A percentile compares a stretch with the other conserved stretches of the same genome.
Evolutionary conservation across 2,888 invertebrate genomes (phyloP).

Genomic region (Acanthacorydalis orientalis): DNA sequence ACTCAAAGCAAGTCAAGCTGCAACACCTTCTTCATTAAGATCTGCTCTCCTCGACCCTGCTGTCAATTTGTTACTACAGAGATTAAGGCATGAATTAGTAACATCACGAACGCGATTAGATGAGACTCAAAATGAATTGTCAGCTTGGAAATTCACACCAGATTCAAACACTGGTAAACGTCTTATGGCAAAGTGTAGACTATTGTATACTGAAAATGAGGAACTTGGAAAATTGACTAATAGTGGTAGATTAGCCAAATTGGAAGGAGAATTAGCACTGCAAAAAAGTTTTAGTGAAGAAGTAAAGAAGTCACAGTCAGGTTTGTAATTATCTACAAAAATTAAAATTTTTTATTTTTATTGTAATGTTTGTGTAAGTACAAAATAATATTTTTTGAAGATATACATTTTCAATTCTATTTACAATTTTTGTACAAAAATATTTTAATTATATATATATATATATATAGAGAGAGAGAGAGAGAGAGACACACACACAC

Average conservation of each 20-base stretch:
- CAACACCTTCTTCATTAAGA: slow-evolving; percentile 50
- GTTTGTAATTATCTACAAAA: slow-evolving; percentile 36
- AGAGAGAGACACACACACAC: no score
- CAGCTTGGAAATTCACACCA: slow-evolving; percentile 99
- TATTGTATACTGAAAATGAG: slow-evolving; percentile 92
- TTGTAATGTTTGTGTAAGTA: not conserved
- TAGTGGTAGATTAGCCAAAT: slow-evolving; percentile 82
- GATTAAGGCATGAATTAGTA: slow-evolving; percentile 77
- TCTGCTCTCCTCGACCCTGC: slow-evolving; percentile 86
- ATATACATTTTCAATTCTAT: not conserved
- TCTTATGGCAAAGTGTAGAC: slow-evolving; percentile 91
- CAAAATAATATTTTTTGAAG: no score
- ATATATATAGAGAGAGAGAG: no score
- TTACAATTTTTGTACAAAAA: not conserved
- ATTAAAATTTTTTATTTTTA: no score
- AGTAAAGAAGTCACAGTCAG: slow-evolving; percentile 90
- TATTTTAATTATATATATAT: not conserved
- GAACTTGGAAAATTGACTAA: slow-evolving; percentile 92
- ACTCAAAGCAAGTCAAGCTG: slow-evolving; percentile 72
- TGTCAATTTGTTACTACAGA: slow-evolving; percentile 82
- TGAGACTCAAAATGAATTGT: slow-evolving; percentile 93
- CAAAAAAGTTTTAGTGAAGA: slow-evolving; percentile 93
- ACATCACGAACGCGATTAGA: slow-evolving; percentile 80
- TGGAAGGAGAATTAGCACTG: slow-evolving; percentile 88
- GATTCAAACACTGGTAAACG: slow-evolving; percentile 97